Percentiles rank a stretch among this genome's conserved stretches.
Evolutionary conservation across 1,140 invertebrate genomes (phyloP).

Genomic region (Frieseomelitta varia): DNA sequence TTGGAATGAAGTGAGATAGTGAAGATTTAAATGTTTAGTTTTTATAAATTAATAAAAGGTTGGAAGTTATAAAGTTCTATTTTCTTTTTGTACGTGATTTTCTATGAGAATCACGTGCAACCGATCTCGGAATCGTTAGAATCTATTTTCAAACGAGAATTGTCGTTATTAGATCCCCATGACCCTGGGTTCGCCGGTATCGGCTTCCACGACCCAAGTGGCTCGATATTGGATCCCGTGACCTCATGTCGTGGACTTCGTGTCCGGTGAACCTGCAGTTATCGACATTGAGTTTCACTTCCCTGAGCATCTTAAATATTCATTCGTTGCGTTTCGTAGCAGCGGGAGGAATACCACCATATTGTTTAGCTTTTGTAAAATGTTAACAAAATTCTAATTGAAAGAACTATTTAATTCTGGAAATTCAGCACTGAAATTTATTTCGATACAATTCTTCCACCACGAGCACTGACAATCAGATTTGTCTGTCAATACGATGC

Average conservation of each 20-base stretch:
- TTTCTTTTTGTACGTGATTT: background rate
- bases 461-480: background rate
- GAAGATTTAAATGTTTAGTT: background rate
- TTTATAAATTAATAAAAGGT: background rate
- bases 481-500: background rate
- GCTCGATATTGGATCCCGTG: slow-evolving; percentile 39
- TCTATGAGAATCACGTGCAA: background rate
- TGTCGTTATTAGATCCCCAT: slow-evolving; percentile 36
- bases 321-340: background rate
- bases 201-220: slow-evolving; percentile 15
- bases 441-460: background rate
- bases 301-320: background rate
- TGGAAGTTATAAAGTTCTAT: background rate
- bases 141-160: slow-evolving; percentile 28
- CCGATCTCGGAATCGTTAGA: slow-evolving; percentile 5
- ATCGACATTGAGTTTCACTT: background rate
- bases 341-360: too few species aligned
- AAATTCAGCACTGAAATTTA: background rate
- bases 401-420: background rate
- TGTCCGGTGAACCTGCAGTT: slow-evolving; percentile 2
- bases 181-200: slow-evolving; percentile 30
- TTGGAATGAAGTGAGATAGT: background rate
- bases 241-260: slow-evolving; percentile 23
- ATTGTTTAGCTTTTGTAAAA: background rate
- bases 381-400: background rate